Evolutionary conservation across 2,797 vertebrate species (phyloP).

Genomic region (Lithobates pipiens): DNA sequence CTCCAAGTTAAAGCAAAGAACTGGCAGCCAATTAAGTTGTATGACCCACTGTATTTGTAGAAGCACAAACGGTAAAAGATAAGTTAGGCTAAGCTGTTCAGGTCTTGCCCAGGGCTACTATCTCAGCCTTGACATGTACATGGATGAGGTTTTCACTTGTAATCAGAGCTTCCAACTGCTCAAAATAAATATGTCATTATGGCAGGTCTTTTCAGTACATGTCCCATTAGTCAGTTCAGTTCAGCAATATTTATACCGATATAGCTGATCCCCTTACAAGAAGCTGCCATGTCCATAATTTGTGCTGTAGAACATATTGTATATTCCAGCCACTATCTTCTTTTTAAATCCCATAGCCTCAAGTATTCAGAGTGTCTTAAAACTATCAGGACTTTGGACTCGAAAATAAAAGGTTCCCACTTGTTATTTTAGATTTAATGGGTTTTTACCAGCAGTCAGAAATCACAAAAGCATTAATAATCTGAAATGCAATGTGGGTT

Average conservation of each 20-base stretch:
- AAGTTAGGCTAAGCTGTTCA: slow-evolving; percentile 26
- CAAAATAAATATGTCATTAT: slow-evolving; percentile 2
- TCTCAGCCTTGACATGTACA: slow-evolving; percentile 25
- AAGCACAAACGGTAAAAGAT: slow-evolving; percentile 26
- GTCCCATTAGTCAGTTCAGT: neutral
- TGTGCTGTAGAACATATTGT: neutral
- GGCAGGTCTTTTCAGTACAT: neutral
- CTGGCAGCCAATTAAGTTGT: neutral
- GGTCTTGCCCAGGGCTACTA: slow-evolving; percentile 27
- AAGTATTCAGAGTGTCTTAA: neutral
- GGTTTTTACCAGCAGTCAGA: neutral
- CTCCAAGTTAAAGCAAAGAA: neutral
- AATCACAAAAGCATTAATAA: neutral
- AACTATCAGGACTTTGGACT: neutral
- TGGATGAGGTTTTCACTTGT: slow-evolving; percentile 12
- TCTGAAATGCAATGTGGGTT: too few relatives aligned
- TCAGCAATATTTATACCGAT: slow-evolving; percentile 13
- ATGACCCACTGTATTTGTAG: slow-evolving; percentile 13
- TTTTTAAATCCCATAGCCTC: neutral
- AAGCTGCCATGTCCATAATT: neutral
- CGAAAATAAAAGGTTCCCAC: neutral
- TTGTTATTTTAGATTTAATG: neutral
- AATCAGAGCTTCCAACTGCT: slow-evolving; percentile 16
- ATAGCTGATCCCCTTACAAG: neutral
- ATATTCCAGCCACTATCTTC: neutral